Evolutionary conservation across 2,113 vertebrate genomes (phyloP).

Genomic region (Nannospalax galili): DNA sequence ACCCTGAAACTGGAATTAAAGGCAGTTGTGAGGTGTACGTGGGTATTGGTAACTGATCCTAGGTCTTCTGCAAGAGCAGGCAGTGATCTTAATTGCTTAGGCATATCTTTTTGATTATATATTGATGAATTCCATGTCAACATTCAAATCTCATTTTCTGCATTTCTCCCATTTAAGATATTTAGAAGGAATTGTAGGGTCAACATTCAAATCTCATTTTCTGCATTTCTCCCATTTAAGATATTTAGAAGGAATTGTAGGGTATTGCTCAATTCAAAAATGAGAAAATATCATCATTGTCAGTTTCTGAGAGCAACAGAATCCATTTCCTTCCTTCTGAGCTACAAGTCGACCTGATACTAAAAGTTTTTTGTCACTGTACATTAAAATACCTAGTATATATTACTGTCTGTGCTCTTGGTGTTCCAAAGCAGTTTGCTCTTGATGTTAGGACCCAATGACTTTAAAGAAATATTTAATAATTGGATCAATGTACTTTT

Average conservation of each 20-base stretch:
- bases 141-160: neutral
- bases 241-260: neutral
- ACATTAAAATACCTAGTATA: neutral
- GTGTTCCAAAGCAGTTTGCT: neutral
- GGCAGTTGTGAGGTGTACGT: too few relatives aligned
- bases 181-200: neutral
- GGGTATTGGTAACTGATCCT: too few relatives aligned
- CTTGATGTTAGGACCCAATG: neutral
- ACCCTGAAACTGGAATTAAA: too few relatives aligned
- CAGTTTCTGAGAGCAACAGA: neutral
- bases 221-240: neutral
- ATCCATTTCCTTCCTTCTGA: neutral
- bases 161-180: neutral
- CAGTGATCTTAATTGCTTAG: too few relatives aligned
- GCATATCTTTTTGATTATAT: neutral
- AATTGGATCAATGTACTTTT: neutral
- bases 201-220: neutral
- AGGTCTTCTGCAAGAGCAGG: too few relatives aligned
- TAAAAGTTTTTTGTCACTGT: neutral
- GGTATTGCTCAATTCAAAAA: neutral
- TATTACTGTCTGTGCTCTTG: neutral
- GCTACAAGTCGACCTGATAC: neutral
- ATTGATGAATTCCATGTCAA: neutral
- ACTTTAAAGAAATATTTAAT: constrained; percentile 11
- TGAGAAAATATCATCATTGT: neutral